Evolutionary conservation across 2,113 vertebrate species (phyloP).

Genomic region (Hemichromis elongatus): DNA sequence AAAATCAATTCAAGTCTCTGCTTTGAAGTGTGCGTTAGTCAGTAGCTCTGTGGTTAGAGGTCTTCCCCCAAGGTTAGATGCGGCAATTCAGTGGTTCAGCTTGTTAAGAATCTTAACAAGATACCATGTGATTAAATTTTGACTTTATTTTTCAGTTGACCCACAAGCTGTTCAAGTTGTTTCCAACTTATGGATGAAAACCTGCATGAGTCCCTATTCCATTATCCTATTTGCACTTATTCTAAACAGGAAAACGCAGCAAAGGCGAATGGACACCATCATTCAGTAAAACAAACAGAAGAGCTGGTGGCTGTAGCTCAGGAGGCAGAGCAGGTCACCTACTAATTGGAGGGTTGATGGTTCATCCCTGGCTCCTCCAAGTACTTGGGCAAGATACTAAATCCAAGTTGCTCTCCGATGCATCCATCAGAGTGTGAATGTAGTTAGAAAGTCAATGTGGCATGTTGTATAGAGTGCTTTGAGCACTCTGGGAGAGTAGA

Average conservation of each 20-base stretch:
- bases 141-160: background rate
- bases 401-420: no score
- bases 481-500: no score
- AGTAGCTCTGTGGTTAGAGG: background rate
- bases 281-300: background rate
- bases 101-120: background rate
- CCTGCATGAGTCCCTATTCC: background rate
- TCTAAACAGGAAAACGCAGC: background rate
- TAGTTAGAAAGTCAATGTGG: no score
- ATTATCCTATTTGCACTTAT: background rate
- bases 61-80: background rate
- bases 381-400: no score
- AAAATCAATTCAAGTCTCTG: slow-evolving; percentile 12
- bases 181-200: background rate
- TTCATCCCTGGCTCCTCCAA: no score
- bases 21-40: background rate
- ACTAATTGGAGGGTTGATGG: no score
- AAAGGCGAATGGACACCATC: background rate
- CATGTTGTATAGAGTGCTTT: no score
- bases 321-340: no score
- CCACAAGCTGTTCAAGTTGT: background rate
- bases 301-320: no score
- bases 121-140: background rate
- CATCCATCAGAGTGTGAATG: no score
- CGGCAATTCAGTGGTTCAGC: background rate